Conservation (phyloP, 2,797 vertebrate genomes). For the Leucoraja ocellata region DNA sequence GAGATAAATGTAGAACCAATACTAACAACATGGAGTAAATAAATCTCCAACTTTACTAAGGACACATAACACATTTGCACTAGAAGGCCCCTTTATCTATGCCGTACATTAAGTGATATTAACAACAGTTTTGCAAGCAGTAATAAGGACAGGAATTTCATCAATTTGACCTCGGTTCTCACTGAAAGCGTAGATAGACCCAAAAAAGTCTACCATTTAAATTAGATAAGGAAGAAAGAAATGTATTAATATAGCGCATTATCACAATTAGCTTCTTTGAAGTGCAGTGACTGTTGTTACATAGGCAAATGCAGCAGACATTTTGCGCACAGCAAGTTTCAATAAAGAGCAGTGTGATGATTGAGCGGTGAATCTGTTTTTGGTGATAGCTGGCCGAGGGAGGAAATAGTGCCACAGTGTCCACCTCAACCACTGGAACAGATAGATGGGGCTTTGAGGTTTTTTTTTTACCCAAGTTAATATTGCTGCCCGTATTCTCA, state of each 20-base stretch:
- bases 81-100: neutral
- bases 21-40: neutral
- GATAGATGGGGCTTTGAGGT: neutral
- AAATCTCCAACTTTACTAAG: neutral
- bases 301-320: conserved; percentile 24
- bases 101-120: conserved; percentile 16
- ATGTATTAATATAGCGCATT: conserved; percentile 24
- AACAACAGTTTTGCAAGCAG: neutral
- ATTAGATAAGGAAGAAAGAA: conserved; percentile 4
- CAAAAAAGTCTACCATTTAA: neutral
- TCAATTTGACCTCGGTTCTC: conserved; percentile 1
- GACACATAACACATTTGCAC: neutral
- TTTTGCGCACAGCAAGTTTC: conserved; percentile 31
- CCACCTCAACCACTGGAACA: conserved; percentile 23
- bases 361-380: neutral
- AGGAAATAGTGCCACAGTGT: neutral
- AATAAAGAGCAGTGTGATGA: conserved; percentile 19
- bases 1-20: neutral
- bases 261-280: conserved; percentile 31
- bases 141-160: neutral
- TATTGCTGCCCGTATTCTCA: conserved; percentile 19
- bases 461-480: neutral
- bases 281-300: conserved; percentile 29
- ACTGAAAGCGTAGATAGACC: neutral
- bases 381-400: neutral